Conservation (phyloP, 2,888 invertebrate genomes). For the Tetrapedia diversipes region DNA sequence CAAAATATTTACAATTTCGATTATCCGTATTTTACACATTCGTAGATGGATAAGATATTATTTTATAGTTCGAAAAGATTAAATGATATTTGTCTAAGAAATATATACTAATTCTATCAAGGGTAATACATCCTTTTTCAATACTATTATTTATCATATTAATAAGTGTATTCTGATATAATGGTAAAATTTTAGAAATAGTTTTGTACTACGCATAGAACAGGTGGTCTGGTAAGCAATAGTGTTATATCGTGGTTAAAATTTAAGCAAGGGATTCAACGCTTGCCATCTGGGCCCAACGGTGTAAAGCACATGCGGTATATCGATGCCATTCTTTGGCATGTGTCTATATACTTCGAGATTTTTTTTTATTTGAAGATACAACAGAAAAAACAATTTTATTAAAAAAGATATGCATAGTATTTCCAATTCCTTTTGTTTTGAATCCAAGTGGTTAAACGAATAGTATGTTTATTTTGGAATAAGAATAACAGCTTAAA, state of each 20-base stretch:
- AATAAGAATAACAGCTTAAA: background rate
- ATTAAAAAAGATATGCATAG: background rate
- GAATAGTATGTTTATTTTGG: no score
- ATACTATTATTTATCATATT: background rate
- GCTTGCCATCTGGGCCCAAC: slow-evolving; percentile 81
- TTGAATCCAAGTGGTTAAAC: no score
- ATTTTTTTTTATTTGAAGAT: slow-evolving; percentile 37
- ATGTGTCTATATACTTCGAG: slow-evolving; percentile 30
- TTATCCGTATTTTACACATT: background rate
- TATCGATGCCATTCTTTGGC: slow-evolving; percentile 57
- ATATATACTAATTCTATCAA: background rate
- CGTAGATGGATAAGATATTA: background rate
- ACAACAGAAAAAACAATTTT: slow-evolving; percentile 1
- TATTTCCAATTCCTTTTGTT: no score
- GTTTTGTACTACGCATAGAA: slow-evolving; percentile 65
- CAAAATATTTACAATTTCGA: background rate
- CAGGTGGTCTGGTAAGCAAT: slow-evolving; percentile 77
- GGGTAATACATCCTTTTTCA: background rate
- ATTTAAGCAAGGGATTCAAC: slow-evolving; percentile 78
- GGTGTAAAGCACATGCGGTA: slow-evolving; percentile 70
- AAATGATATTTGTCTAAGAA: background rate
- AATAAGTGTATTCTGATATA: slow-evolving; percentile 16
- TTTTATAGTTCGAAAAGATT: background rate
- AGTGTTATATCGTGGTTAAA: slow-evolving; percentile 74
- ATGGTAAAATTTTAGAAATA: slow-evolving; percentile 58